Conservation (phyloP, 2,797 vertebrate genomes). For the Megaceryle alcyon region DNA sequence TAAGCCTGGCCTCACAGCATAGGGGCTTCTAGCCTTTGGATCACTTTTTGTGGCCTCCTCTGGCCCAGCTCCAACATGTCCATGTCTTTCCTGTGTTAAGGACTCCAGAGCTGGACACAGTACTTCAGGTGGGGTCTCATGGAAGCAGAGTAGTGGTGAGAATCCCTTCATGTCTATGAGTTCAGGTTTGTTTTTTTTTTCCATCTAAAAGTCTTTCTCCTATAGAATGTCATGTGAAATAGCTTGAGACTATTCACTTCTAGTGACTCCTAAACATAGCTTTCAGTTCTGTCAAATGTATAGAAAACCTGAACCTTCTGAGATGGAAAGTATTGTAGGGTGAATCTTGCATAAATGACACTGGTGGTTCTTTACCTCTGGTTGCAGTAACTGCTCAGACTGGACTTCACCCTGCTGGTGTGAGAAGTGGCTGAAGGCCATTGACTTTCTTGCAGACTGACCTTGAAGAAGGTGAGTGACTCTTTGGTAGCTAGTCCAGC, state of each 20-base stretch:
- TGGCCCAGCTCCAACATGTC: background rate
- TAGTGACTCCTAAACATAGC: fast-evolving
- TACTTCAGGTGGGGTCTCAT: background rate
- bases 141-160: background rate
- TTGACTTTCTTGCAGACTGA: background rate
- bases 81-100: background rate
- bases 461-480: background rate
- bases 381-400: background rate
- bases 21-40: background rate
- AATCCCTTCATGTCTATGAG: background rate
- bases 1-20: background rate
- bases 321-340: fast-evolving
- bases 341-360: background rate
- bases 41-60: background rate
- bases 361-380: background rate
- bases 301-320: background rate
- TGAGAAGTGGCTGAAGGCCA: background rate
- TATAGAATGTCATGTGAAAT: background rate
- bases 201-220: background rate
- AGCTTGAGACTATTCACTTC: background rate
- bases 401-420: background rate
- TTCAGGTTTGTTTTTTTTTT: background rate
- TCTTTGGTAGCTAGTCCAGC: background rate
- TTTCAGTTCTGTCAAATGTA: fast-evolving
- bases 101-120: background rate